These are phyloP conservation scores for Xanthorhoe spadicearia DNA, from an alignment of 2,888 invertebrate genomes.

Conservation along the genomic window DNA sequence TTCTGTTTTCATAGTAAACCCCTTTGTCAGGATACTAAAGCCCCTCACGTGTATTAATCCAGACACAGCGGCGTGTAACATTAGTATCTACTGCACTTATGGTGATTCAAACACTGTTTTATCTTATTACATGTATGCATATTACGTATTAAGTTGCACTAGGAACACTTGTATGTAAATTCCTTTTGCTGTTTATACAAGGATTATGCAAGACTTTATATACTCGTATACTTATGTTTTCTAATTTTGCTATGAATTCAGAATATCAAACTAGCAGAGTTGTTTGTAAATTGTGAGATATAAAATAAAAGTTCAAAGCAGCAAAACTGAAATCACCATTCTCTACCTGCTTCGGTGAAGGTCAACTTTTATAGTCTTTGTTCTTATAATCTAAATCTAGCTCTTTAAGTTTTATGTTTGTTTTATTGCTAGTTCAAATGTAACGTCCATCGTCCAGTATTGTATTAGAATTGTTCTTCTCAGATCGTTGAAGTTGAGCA, in stretches of 20 bases:
- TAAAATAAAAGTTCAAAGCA: constrained; percentile 11
- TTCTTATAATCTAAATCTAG: constrained; percentile 44
- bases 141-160: constrained; percentile 53
- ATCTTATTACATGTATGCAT: constrained; percentile 56
- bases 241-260: not conserved
- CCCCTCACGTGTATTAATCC: constrained; percentile 17
- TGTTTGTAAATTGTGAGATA: not conserved
- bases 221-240: constrained; percentile 1
- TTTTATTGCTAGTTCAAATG: constrained; percentile 18
- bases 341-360: constrained; percentile 50
- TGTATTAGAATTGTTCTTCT: constrained; percentile 23
- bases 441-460: constrained; percentile 13
- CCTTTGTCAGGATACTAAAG: constrained; percentile 15
- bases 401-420: constrained; percentile 40
- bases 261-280: constrained; percentile 1
- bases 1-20: constrained; percentile 18
- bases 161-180: constrained; percentile 38
- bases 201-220: constrained; percentile 28
- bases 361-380: constrained; percentile 49
- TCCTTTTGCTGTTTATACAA: constrained; percentile 40
- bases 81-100: constrained; percentile 55
- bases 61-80: constrained; percentile 37
- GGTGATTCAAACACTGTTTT: constrained; percentile 60
- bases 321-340: constrained; percentile 30
- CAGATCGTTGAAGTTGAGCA: no score